These are phyloP conservation scores for Pachyramphus minor DNA, from an alignment of 2,113 vertebrate genomes.

Conservation along the genomic window DNA sequence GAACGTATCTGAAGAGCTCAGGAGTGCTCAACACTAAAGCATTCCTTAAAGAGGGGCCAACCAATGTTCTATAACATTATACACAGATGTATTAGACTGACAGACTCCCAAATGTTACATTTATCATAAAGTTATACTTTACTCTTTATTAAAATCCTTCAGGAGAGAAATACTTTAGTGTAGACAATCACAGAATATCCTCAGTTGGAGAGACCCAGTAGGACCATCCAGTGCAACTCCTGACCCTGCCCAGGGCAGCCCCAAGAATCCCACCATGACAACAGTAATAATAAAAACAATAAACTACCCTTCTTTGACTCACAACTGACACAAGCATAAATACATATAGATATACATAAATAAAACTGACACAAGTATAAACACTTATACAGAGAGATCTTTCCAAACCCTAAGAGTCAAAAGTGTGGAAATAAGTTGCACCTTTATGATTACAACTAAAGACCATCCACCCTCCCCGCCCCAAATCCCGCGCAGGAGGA, in stretches of 20 bases:
- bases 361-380: not conserved
- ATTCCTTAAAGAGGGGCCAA: not conserved
- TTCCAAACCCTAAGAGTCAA: accelerated
- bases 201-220: not conserved
- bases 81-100: accelerated
- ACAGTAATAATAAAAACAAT: not conserved
- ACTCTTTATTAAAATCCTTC: not conserved
- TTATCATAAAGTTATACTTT: not conserved
- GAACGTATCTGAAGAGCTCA: accelerated
- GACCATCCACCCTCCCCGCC: accelerated
- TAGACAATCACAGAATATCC: not conserved
- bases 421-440: accelerated
- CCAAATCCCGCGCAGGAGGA: accelerated
- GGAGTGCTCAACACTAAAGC: not conserved
- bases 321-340: accelerated
- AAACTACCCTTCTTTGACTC: not conserved
- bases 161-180: not conserved
- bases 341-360: accelerated
- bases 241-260: not conserved
- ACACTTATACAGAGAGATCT: accelerated
- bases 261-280: not conserved
- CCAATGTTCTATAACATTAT: accelerated
- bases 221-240: not conserved
- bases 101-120: not conserved
- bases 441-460: accelerated